Conservation (phyloP, 1,140 invertebrate genomes). For the Drosophila equinoxialis region DNA sequence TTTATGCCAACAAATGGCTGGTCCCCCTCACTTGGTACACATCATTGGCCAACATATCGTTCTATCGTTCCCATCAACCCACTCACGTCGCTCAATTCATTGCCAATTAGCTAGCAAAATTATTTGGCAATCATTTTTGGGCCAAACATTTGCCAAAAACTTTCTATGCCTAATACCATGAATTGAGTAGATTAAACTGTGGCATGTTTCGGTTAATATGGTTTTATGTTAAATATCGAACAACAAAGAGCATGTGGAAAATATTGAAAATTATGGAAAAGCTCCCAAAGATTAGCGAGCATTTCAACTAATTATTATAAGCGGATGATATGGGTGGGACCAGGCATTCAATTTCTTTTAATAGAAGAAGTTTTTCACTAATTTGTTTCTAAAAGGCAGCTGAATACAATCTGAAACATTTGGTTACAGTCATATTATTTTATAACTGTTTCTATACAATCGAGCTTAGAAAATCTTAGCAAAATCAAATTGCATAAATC, state of each 20-base stretch:
- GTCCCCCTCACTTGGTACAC: constrained; percentile 11
- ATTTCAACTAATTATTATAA: constrained; percentile 52
- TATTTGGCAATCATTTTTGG: constrained; percentile 49
- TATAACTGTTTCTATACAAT: too few species aligned
- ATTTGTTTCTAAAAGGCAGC: too few species aligned
- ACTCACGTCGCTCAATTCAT: constrained; percentile 35
- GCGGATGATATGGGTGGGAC: constrained; percentile 5
- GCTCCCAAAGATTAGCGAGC: constrained; percentile 28
- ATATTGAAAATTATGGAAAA: constrained; percentile 39
- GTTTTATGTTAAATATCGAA: constrained; percentile 48
- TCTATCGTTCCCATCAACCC: not conserved
- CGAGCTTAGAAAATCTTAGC: too few species aligned
- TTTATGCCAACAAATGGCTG: constrained; percentile 50
- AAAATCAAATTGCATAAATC: too few species aligned
- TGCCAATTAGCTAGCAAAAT: constrained; percentile 57
- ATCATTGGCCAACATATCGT: not conserved
- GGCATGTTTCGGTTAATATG: constrained; percentile 16
- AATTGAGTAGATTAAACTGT: constrained; percentile 54
- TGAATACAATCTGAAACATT: too few species aligned
- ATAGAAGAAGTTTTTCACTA: too few species aligned
- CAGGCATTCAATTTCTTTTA: not conserved
- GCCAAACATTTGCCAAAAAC: constrained; percentile 26
- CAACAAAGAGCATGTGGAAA: constrained; percentile 58
- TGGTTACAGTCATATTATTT: too few species aligned
- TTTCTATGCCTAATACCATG: constrained; percentile 30